Evolutionary conservation across 2,888 invertebrate species (phyloP), one percentile per base, ranked within the genome.

Genomic region (Seladonia tumulorum): DNA sequence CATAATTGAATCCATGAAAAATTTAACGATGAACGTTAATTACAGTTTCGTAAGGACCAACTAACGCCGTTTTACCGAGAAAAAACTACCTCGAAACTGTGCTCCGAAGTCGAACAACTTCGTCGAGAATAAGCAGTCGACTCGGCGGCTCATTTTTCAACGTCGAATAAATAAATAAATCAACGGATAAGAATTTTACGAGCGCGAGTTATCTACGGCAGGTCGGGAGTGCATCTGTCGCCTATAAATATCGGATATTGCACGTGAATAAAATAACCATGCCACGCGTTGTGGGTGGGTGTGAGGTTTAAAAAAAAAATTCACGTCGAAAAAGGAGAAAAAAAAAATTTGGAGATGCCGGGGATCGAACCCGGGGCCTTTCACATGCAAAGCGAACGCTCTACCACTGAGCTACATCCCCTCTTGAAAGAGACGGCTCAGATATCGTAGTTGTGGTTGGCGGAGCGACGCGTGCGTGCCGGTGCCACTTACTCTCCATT

Each of bases 321-420:
- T 75, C 14, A 8, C 25, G 18, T 57, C 2, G 5, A 35, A 49
- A 5, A 5, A 18, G 76, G 93, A 94, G 95, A 93, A 83, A 93
- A 95, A 95, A 94, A 95, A 94, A 4, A 93, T 95, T 93, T 97
- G 97, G 98, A 97, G 97, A 97, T 98, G 97, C 98, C 97, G 98
- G 98, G 98, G 98, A 98, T 98, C 98, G 98, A 98, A 98, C 98
- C 98, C 98, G 98, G 98, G 98, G 97, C 98, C 98, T 98, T 98
- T 98, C 98, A 98, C 98, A 98, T 98, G 98, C 98, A 98, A 98
- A 98, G 98, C 98, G 98, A 98, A 98, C 98, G 98, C 98, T 98
- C 98, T 98, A 98, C 98, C 98, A 98, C 98, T 98, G 98, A 98
- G 98, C 98, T 98, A 98, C 98, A 98, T 98, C 98, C 97, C 96